Base-by-base conservation (phyloP, 2,113 vertebrate genomes). In the Zingel zingel region DNA sequence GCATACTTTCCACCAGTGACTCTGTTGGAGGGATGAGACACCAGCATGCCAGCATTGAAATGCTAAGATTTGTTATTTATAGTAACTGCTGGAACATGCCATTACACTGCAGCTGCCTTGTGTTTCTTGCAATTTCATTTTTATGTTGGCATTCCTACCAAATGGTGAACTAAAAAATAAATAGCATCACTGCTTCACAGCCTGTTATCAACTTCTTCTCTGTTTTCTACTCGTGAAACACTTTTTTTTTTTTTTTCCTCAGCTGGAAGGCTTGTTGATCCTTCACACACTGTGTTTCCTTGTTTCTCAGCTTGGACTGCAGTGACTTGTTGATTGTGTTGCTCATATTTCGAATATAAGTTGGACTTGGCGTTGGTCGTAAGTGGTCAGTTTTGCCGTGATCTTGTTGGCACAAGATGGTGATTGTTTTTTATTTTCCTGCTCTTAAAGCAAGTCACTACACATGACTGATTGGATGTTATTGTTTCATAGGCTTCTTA, bases 1-100 rank as follows among this genome's bases (percentile, higher is more conserved):
- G 90, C 90, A 83, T 59, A 89, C 82, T 82, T 90, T 90, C 66
- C 75, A 79, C 16, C 57, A 51, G 48, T 63, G 83, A 83, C 69
- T 77, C 58, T 57, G 80, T 47, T 74, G 66, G 71, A 85, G 57
- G 21, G 64, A 83, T 57, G 68, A 65, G 54, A 66, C 68, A 19
- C 10, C 9, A 67, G 65, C 65, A 72, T 66, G 57, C 48, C 72
- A 68, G 54, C 30, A 47, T 2, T 72, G 36, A 83, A 75, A 79
- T 47, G 58, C 63, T 10, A 68, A 59, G 39, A 75, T 84, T 78
- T 62, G 27, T 71, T 77, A 65, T 77, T 67, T 50, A 53, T 59
- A 70, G 57, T 30, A 11, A 48, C 47, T 72, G 43, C 51, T 14
- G 57, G 23, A 27, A 68, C 62, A 30, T 16, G 14, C n/a, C 4